Base-by-base conservation (phyloP, 2,888 invertebrate genomes). In the Sesamia inferens region DNA sequence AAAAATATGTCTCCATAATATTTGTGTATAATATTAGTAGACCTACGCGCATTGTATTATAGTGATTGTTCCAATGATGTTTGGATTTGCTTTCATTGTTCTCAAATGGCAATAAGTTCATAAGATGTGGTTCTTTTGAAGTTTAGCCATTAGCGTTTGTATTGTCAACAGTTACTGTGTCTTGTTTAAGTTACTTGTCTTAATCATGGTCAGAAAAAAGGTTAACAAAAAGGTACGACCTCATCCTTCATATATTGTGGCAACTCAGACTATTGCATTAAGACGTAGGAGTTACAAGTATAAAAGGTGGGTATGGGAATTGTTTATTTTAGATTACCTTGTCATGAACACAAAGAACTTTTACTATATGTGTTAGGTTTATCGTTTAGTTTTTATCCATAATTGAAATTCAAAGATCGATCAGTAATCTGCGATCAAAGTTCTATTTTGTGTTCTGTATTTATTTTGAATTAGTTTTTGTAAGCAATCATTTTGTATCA, bases 271-370 rank as follows among this genome's bases (percentile, higher is more conserved):
- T 31, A 74, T 77, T 61, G 73, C 88, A n/a, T 72, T 85, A 57
- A 86, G 86, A 70, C 90, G 90, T 70, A 90, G 86, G 78, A 88
- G 86, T 78, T 85, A 81, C 51, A 88, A 79, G 76, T 69, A 71
- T 55, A 87, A 82, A 84, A 90, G 90, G 90, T 90, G 89, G 90
- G 90, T 90, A 86, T 70, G 75, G 14, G 19, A 5, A 14, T 22
- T 58, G 31, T 31, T 59, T 48, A 11, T 65, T 63, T 47, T 0
- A 22, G 13, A 31, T 67, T 57, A 22, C 16, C 19, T 58, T 59
- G 31, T 44, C 31, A 19, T n/a, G 11, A 13, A 68, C 8, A 59
- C 14, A n/a, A 16, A 58, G 0, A 14, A 24, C 19, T 39, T 11
- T 19, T 11, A 16, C 42, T 31, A 11, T 16, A 24, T 16, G 5